Conservation (phyloP, 1,140 invertebrate species). For the Thrips palmi region DNA sequence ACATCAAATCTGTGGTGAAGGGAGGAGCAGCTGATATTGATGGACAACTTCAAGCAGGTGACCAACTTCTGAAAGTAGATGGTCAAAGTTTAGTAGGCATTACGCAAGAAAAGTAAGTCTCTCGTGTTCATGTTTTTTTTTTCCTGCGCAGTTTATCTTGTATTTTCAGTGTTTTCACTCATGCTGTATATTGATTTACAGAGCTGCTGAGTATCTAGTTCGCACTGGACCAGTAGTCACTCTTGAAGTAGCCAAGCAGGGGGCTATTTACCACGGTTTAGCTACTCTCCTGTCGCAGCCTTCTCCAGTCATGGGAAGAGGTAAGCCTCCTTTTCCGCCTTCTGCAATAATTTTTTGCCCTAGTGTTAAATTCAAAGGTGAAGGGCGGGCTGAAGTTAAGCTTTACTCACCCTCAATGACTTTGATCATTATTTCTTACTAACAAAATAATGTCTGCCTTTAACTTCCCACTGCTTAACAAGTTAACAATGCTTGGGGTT, state of each 20-base stretch:
- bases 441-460: no score
- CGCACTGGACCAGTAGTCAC: conserved; percentile 83
- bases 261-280: conserved; percentile 89
- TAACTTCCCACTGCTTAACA: no score
- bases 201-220: conserved; percentile 90
- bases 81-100: conserved; percentile 92
- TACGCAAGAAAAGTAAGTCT: conserved; percentile 71
- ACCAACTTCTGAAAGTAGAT: conserved; percentile 94
- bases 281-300: conserved; percentile 84
- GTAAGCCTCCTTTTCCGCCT: conserved; percentile 27
- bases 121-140: not conserved
- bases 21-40: conserved; percentile 90
- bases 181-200: no score
- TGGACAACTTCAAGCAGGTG: conserved; percentile 84
- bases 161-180: conserved; percentile 9
- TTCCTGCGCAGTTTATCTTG: not conserved
- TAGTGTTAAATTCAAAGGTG: no score
- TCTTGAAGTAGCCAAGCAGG: conserved; percentile 92
- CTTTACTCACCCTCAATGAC: no score
- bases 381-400: no score
- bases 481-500: no score
- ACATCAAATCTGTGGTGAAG: conserved; percentile 93
- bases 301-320: conserved; percentile 63
- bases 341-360: not conserved
- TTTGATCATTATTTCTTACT: no score